These are phyloP conservation scores for Desmodus rotundus DNA, from an alignment of 2,113 vertebrate genomes.

Conservation along the genomic window DNA sequence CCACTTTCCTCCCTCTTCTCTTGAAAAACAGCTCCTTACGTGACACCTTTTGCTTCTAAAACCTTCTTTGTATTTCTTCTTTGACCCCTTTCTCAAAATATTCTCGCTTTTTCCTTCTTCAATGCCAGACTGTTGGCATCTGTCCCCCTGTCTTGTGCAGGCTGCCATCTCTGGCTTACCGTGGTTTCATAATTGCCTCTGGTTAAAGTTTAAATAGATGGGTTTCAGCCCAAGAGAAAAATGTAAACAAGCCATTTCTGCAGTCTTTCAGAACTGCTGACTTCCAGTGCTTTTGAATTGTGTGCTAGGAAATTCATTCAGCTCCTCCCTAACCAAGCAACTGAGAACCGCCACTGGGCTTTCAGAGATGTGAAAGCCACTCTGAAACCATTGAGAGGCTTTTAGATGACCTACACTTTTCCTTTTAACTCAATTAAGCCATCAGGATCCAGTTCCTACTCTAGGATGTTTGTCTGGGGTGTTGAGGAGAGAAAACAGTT, in stretches of 20 bases:
- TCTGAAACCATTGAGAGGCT: slow-evolving; percentile 47
- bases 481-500: slow-evolving; percentile 13
- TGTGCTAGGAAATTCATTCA: slow-evolving; percentile 59
- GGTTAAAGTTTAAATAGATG: slow-evolving; percentile 72
- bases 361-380: slow-evolving; percentile 33
- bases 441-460: slow-evolving; percentile 50
- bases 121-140: slow-evolving; percentile 51
- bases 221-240: slow-evolving; percentile 62
- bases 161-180: slow-evolving; percentile 63
- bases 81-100: slow-evolving; percentile 51
- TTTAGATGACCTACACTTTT: slow-evolving; percentile 44
- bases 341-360: neutral
- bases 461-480: neutral
- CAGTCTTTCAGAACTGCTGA: slow-evolving; percentile 65
- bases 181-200: slow-evolving; percentile 70
- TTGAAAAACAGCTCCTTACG: neutral
- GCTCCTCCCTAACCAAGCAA: neutral
- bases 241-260: slow-evolving; percentile 66
- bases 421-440: slow-evolving; percentile 69
- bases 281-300: slow-evolving; percentile 56
- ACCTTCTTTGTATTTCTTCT: neutral
- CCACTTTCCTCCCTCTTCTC: neutral
- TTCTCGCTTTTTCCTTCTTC: neutral
- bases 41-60: slow-evolving; percentile 8
- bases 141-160: slow-evolving; percentile 25